Percentiles rank a stretch among this genome's conserved stretches.
Evolutionary conservation across 2,113 vertebrate species (phyloP).

Genomic region (Vulpes ferrilata): DNA sequence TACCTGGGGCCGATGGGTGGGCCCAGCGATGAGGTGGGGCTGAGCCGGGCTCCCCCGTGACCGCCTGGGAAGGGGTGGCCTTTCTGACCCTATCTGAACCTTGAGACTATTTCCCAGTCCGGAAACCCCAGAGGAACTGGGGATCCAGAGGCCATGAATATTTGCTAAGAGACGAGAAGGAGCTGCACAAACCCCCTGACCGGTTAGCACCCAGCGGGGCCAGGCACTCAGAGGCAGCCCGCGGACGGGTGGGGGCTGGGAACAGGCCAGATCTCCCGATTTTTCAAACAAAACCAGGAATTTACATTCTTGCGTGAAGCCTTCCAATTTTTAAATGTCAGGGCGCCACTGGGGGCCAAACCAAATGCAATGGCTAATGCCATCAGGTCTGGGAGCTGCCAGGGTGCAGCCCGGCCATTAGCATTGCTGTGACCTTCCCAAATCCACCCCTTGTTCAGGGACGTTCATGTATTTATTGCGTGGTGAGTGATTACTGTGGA

Average conservation of each 20-base stretch:
- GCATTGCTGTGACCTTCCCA: accelerated
- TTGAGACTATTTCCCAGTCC: background rate
- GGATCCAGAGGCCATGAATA: background rate
- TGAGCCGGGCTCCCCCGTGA: background rate
- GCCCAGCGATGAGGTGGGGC: too few relatives aligned
- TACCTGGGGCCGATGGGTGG: background rate
- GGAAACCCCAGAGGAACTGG: background rate
- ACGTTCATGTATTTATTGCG: accelerated
- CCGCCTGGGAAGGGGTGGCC: background rate
- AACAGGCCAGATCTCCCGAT: accelerated
- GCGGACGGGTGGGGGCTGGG: accelerated
- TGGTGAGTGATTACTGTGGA: accelerated
- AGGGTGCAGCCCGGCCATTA: accelerated
- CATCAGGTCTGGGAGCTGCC: accelerated
- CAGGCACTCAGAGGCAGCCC: accelerated
- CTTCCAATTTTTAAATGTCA: background rate
- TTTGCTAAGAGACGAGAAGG: background rate
- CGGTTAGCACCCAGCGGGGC: background rate
- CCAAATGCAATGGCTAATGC: background rate
- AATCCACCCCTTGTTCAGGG: background rate
- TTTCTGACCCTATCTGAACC: constrained; percentile 18
- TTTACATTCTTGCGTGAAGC: constrained; percentile 18
- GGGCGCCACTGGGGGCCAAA: background rate
- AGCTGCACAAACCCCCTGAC: background rate
- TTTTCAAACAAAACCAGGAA: background rate